Evolutionary conservation across 2,797 vertebrate species (phyloP).

Genomic region (Labroides dimidiatus): DNA sequence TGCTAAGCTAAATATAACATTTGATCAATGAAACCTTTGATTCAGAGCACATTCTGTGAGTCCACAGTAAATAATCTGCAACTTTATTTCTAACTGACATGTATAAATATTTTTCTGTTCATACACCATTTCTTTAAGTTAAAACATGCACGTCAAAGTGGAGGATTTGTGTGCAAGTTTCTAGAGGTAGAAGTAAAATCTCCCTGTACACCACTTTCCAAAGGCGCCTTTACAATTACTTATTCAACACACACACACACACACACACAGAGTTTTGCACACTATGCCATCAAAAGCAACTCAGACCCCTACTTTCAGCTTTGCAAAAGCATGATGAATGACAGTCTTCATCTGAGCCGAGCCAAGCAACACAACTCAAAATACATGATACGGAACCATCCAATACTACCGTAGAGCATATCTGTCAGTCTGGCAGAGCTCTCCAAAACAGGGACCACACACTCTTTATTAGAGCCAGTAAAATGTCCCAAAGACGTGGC

Average conservation of each 20-base stretch:
- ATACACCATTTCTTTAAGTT: conserved; percentile 18
- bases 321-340: conserved; percentile 74
- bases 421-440: conserved; percentile 76
- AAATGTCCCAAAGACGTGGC: conserved; percentile 79
- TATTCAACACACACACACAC: conserved; percentile 43
- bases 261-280: conserved; percentile 27
- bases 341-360: conserved; percentile 52
- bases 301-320: conserved; percentile 51
- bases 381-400: conserved; percentile 83
- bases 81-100: conserved; percentile 46
- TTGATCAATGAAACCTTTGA: conserved; percentile 54
- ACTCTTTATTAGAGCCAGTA: conserved; percentile 82
- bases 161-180: conserved; percentile 34
- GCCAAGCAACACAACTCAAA: conserved; percentile 83
- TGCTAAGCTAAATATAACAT: conserved; percentile 29
- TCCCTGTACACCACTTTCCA: conserved; percentile 24
- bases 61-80: conserved; percentile 38
- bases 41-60: conserved; percentile 22
- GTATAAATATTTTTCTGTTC: conserved; percentile 50
- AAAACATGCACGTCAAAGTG: conserved; percentile 25
- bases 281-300: conserved; percentile 71
- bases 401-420: conserved; percentile 78
- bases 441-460: conserved; percentile 80
- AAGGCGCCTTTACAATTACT: conserved; percentile 54
- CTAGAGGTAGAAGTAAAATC: conserved; percentile 26